Conservation (phyloP, 2,113 vertebrate genomes). For the Rhabdornis inornatus region DNA sequence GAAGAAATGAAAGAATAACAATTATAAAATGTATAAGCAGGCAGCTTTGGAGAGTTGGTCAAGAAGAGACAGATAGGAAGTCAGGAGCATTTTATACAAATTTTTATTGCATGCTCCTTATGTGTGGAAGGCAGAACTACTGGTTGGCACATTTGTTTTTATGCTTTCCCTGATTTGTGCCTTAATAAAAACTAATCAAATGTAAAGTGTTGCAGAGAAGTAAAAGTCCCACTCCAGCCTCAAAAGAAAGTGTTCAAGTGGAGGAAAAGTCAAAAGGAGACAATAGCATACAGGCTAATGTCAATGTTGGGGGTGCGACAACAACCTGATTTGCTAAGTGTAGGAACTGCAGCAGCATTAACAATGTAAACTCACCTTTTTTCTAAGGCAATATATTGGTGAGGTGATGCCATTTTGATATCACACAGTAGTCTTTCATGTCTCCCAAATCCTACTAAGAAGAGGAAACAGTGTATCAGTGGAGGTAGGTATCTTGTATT, state of each 20-base stretch:
- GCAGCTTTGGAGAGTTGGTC: background rate
- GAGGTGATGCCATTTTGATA: background rate
- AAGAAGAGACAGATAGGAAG: background rate
- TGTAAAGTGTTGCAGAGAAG: background rate
- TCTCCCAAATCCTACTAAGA: background rate
- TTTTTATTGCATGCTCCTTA: background rate
- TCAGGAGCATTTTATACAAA: background rate
- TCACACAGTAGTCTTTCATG: background rate
- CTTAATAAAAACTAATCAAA: background rate
- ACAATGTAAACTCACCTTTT: background rate
- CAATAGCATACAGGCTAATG: background rate
- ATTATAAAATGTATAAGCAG: background rate
- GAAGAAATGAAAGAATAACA: background rate
- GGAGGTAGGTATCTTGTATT: background rate
- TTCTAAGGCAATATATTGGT: background rate
- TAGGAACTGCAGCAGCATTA: background rate
- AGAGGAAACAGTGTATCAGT: background rate
- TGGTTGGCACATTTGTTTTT: background rate
- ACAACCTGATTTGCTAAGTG: background rate
- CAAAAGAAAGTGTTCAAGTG: background rate
- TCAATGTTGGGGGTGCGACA: background rate
- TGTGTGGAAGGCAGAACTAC: background rate
- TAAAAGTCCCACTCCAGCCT: background rate
- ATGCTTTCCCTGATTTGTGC: constrained; percentile 10
- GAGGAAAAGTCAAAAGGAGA: background rate